Evolutionary conservation across 2,888 invertebrate species (phyloP), one percentile per base, ranked within the genome.

Genomic region (Lepeophtheirus nordmannii): DNA sequence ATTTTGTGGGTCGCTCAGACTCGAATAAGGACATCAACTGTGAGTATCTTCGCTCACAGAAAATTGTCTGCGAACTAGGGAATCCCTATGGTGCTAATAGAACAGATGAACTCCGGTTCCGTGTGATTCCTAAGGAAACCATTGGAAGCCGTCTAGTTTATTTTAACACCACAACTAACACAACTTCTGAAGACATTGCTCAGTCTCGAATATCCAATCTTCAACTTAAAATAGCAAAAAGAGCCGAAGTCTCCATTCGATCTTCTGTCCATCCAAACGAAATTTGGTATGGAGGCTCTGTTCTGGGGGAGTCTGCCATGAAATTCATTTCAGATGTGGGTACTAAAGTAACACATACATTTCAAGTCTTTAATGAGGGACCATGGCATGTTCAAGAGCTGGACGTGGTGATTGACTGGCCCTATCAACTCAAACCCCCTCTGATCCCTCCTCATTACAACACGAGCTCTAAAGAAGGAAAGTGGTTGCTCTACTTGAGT

Each of bases 401-500:
- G 1, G 81, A 83, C 71, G 85, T 93, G 10, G 80, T 82, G 64
- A 86, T 94, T 68, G 81, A 83, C 37, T 91, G 93, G 92, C 94
- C 94, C 0, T 84, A 86, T 73, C 89, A 91, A 77, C 85, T 92
- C 9, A 9, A 46, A 11, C 22, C 53, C 7, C 39, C 39, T 11
- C 39, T 20, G 17, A 38, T 39, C 10, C 62, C 62, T 10, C 53
- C 53, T 3, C 17, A n/a, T 8, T 84, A 72, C 20, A 72, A 72
- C 57, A 70, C 72, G 3, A 46, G 22, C 70, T 46, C 53, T 17
- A 46, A 46, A 8, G 53, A 73, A 68, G 89, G 89, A 67, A 91
- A 91, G 75, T 93, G 91, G 89, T 78, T 92, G 39, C 78, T 94
- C 1, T 94, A 94, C 73, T 80, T 91, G 67, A 89, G 89, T 74